These are phyloP conservation scores for Hiodon alosoides DNA, from an alignment of 2,113 vertebrate species.

Conservation along the genomic window DNA sequence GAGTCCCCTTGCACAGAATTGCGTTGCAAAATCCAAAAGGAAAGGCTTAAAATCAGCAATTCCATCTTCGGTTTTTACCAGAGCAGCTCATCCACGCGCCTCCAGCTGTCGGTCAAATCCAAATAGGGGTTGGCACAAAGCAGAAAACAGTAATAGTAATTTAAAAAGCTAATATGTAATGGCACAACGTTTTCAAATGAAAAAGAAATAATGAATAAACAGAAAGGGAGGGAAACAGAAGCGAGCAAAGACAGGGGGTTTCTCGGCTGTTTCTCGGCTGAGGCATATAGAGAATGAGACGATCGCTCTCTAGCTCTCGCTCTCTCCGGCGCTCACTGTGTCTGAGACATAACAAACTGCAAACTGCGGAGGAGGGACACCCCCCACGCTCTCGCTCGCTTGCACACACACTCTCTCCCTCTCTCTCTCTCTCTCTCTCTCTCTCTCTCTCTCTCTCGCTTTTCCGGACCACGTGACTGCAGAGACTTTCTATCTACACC, in stretches of 20 bases:
- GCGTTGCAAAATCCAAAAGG: conserved; percentile 89
- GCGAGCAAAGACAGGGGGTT: conserved; percentile 49
- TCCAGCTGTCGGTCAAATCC: conserved; percentile 51
- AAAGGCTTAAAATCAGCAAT: conserved; percentile 84
- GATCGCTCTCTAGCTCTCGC: conserved; percentile 51
- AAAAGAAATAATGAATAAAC: conserved; percentile 26
- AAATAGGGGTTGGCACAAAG: conserved; percentile 36
- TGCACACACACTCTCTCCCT: too few relatives aligned
- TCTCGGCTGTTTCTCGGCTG: conserved; percentile 48
- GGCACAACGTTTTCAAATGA: conserved; percentile 36
- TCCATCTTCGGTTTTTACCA: conserved; percentile 84
- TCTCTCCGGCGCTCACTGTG: conserved; percentile 63
- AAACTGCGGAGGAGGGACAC: conserved; percentile 84
- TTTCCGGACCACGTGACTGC: conserved; percentile 77
- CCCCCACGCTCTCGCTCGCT: conserved; percentile 40
- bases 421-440: conserved; percentile 40
- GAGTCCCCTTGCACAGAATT: conserved; percentile 87
- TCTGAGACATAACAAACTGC: conserved; percentile 80
- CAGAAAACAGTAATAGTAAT: conserved; percentile 40
- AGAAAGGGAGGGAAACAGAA: conserved; percentile 37
- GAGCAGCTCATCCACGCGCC: conserved; percentile 77
- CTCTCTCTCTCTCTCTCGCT: conserved; percentile 34
- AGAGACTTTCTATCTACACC: conserved; percentile 69
- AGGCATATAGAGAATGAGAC: conserved; percentile 54
- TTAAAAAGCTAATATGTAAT: conserved; percentile 5